Percentiles rank a stretch among this genome's conserved stretches.
These are phyloP conservation scores for Holacanthella duospinosa DNA, from an alignment of 2,888 invertebrate genomes.

Conservation along the genomic window DNA sequence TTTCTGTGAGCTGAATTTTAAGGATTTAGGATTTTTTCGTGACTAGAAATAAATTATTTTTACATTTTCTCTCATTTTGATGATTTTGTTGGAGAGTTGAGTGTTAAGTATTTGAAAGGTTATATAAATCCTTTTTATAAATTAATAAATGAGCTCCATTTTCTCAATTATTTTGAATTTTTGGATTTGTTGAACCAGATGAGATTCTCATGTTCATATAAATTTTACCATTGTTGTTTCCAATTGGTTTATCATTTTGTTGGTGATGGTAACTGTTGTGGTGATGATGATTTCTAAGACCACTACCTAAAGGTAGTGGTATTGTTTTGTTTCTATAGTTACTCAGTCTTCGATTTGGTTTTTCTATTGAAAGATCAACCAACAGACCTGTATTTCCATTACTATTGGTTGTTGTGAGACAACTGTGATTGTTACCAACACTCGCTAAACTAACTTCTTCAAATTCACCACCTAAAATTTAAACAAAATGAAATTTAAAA, in stretches of 20 bases:
- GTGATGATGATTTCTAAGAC: not conserved
- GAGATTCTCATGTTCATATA: not conserved
- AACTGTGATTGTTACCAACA: slow-evolving; percentile 35
- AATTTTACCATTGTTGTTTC: not conserved
- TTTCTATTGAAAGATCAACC: not conserved
- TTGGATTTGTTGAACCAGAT: not conserved
- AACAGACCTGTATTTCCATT: not conserved
- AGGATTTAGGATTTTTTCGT: not conserved
- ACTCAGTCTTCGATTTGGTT: not conserved
- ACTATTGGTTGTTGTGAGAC: slow-evolving; percentile 13
- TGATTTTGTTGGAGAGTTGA: too few species aligned
- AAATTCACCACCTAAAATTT: slow-evolving; percentile 33
- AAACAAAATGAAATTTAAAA: not conserved
- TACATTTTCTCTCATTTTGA: not conserved
- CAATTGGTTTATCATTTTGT: not conserved
- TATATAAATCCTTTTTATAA: too few species aligned
- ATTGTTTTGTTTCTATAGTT: not conserved
- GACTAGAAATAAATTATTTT: not conserved
- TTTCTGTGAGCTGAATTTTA: not conserved
- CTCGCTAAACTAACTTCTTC: slow-evolving; percentile 37
- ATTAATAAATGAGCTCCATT: too few species aligned
- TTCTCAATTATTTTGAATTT: too few species aligned
- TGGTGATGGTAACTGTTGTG: not conserved
- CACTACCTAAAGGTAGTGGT: not conserved
- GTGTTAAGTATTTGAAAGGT: too few species aligned